A percentile compares a stretch with the other conserved stretches of the same genome.
These are phyloP conservation scores for Cheilosia vulpina DNA, from an alignment of 2,888 invertebrate genomes.

Conservation along the genomic window DNA sequence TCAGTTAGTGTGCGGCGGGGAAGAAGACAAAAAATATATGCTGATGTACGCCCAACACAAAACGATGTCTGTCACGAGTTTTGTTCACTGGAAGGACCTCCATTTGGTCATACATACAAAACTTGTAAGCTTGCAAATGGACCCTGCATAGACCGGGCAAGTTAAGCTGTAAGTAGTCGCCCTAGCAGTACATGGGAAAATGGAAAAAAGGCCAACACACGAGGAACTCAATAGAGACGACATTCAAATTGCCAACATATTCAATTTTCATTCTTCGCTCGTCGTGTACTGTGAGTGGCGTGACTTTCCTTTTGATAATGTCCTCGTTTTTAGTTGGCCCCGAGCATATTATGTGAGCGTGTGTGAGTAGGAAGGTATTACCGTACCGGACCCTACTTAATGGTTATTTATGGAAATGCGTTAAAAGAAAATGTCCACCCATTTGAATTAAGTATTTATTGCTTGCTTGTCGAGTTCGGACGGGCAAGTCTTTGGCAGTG, in stretches of 20 bases:
- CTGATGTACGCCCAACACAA: slow-evolving; percentile 49
- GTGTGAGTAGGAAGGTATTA: slow-evolving; percentile 40
- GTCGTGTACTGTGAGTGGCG: neutral
- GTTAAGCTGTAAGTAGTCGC: slow-evolving; percentile 4
- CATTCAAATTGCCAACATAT: slow-evolving; percentile 69
- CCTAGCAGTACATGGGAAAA: neutral
- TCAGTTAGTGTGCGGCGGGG: neutral
- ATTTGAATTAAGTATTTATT: slow-evolving; percentile 57
- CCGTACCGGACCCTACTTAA: slow-evolving; percentile 50
- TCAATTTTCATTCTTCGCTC: slow-evolving; percentile 50
- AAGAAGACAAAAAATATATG: slow-evolving; percentile 33
- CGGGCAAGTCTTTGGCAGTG: neutral
- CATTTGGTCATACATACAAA: neutral
- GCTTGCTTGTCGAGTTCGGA: slow-evolving; percentile 45
- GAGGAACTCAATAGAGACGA: slow-evolving; percentile 33
- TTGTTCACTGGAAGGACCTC: slow-evolving; percentile 5
- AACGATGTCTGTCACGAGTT: slow-evolving; percentile 30
- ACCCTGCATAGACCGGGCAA: slow-evolving; percentile 9
- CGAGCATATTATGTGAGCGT: neutral
- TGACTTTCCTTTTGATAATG: slow-evolving; percentile 13
- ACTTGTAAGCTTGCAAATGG: slow-evolving; percentile 33
- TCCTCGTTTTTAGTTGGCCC: slow-evolving; percentile 14
- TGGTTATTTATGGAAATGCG: slow-evolving; percentile 63
- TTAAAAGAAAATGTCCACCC: slow-evolving; percentile 61
- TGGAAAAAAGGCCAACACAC: slow-evolving; percentile 5